Evolutionary conservation across 2,797 vertebrate genomes (phyloP), one percentile per base, ranked within the genome.

Genomic region (Acanthurus leucopareius): DNA sequence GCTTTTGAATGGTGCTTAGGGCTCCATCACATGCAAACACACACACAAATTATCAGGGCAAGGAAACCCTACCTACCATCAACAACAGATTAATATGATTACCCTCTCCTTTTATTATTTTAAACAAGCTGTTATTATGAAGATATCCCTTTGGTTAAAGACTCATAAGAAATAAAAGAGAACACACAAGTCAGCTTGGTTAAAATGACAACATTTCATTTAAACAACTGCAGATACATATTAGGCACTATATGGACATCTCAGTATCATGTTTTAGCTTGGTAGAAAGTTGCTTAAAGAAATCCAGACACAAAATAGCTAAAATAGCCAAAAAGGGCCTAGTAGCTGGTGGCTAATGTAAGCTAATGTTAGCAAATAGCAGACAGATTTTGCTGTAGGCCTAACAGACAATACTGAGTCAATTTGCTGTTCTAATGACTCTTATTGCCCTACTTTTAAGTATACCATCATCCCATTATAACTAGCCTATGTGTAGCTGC

Each of bases 1-100:
- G 79, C 80, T 89, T 89, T 74, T 90, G 78, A 92, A 92, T 90
- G 80, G 82, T 79, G 68, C 78, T 81, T 1, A 47, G 57, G 82
- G 64, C 69, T 85, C 67, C 45, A 70, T 84, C 68, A 32, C 32
- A 74, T 14, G n/a, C 70, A 72, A 66, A 76, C 54, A 44, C 42
- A 70, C 8, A 28, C 65, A 79, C 69, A 61, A 20, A 15, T 65
- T 58, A 64, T 64, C 42, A 69, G 19, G 42, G 78, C 64, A 71
- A 58, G 76, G 69, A 77, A 76, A 74, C 57, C 69, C 62, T 49
- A 11, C 19, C 45, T 67, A 22, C 9, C n/a, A 60, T 45, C 9
- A 7, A n/a, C 19, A 20, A 19, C 19, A 1, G 25, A 65, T 1
- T 16, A 17, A 49, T 28, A 42, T n/a, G 10, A 59, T 44, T 15